A percentile compares a stretch with the other conserved stretches of the same genome.
Evolutionary conservation across 2,888 invertebrate species (phyloP).

Genomic region (Cantharis rufa): DNA sequence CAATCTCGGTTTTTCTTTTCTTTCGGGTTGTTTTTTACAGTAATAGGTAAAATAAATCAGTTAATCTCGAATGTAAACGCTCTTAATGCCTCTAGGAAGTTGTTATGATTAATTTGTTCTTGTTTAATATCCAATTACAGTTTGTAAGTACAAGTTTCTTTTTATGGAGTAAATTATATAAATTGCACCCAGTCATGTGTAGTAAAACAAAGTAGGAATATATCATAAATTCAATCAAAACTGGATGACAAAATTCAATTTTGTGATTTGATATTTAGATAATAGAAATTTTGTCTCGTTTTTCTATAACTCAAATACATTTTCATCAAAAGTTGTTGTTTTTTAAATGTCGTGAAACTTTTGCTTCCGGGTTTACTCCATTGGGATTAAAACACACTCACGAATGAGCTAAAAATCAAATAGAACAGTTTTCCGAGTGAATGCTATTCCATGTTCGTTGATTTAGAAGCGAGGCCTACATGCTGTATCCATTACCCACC

Average conservation of each 20-base stretch:
- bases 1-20: neutral
- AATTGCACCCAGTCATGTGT: neutral
- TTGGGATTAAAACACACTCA: slow-evolving; percentile 25
- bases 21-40: neutral
- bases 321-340: slow-evolving; percentile 10
- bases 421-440: slow-evolving; percentile 41
- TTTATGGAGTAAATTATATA: neutral
- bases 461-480: slow-evolving; percentile 48
- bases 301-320: slow-evolving; percentile 1
- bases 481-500: slow-evolving; percentile 50
- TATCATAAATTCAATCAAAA: neutral
- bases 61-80: neutral
- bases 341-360: slow-evolving; percentile 18
- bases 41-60: neutral
- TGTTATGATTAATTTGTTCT: neutral
- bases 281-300: neutral
- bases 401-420: slow-evolving; percentile 26
- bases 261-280: neutral
- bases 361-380: slow-evolving; percentile 16
- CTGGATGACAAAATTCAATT: neutral
- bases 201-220: neutral
- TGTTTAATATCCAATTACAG: neutral
- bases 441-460: slow-evolving; percentile 47
- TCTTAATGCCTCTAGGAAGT: neutral
- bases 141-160: neutral